These are phyloP conservation scores for Anser brachyrhynchus DNA, from an alignment of 2,113 vertebrate species.

Conservation along the genomic window DNA sequence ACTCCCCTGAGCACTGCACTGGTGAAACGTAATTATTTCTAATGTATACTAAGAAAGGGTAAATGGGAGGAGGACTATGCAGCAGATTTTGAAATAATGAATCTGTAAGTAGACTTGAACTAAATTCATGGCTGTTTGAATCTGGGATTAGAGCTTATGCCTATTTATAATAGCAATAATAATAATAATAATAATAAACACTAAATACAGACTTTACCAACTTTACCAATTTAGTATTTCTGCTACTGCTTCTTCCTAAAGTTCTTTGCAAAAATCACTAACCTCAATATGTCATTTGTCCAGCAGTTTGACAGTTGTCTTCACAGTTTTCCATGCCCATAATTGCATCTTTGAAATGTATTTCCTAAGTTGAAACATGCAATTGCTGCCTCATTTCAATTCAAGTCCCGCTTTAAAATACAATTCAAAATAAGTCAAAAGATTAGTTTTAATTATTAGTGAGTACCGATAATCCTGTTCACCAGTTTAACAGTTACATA, in stretches of 20 bases:
- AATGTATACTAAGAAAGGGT: not conserved
- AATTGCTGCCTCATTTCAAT: slow-evolving; percentile 9
- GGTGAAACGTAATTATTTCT: not conserved
- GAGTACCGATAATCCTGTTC: not conserved
- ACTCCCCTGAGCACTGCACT: not conserved
- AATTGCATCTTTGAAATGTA: not conserved
- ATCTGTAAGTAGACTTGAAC: not conserved
- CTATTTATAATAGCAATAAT: not conserved
- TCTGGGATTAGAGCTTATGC: not conserved
- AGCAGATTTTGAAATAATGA: not conserved
- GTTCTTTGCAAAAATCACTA: not conserved
- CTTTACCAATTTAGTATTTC: not conserved
- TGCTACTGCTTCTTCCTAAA: not conserved
- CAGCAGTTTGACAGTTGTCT: not conserved
- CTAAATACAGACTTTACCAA: not conserved
- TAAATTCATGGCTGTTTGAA: not conserved
- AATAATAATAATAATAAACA: not conserved
- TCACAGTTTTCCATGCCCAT: slow-evolving; percentile 9
- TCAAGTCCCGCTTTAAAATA: not conserved
- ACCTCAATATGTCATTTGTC: slow-evolving; percentile 5
- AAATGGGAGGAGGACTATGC: not conserved
- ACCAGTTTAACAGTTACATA: not conserved
- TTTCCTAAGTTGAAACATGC: not conserved
- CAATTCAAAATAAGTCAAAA: not conserved
- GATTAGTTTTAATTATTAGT: not conserved